These are phyloP conservation scores for Crax fasciolata DNA, from an alignment of 2,797 vertebrate genomes.

Conservation along the genomic window DNA sequence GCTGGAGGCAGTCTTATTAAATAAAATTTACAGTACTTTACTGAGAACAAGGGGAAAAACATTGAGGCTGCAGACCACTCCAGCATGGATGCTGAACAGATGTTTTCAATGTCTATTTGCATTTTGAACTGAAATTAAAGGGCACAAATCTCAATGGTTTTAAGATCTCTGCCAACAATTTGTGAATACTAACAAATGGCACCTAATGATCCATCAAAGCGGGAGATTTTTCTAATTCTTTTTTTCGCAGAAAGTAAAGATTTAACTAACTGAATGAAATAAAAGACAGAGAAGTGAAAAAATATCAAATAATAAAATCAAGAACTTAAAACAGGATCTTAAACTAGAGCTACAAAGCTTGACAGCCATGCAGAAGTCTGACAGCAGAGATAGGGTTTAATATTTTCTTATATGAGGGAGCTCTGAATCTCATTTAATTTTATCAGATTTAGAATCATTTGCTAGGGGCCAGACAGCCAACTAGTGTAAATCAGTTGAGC, in stretches of 20 bases:
- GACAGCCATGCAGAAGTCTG: conserved; percentile 49
- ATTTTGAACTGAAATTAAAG: conserved; percentile 75
- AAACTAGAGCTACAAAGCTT: conserved; percentile 57
- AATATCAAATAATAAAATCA: conserved; percentile 65
- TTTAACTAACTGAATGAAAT: conserved; percentile 41
- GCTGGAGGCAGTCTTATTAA: neutral
- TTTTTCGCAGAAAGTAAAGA: neutral
- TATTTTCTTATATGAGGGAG: conserved; percentile 63
- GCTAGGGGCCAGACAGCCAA: conserved; percentile 68
- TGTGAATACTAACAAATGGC: conserved; percentile 27
- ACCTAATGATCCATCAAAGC: conserved; percentile 29
- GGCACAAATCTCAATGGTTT: neutral
- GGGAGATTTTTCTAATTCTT: conserved; percentile 12
- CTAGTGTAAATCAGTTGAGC: conserved; percentile 75
- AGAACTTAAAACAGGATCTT: conserved; percentile 57
- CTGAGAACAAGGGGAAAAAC: neutral
- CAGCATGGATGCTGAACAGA: conserved; percentile 1
- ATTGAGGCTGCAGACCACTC: neutral
- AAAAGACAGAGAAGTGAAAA: conserved; percentile 23
- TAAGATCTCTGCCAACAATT: conserved; percentile 39
- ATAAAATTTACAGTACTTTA: conserved; percentile 18
- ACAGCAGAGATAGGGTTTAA: conserved; percentile 66
- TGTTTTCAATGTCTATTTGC: conserved; percentile 49
- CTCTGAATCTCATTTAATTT: conserved; percentile 77
- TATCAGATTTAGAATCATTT: conserved; percentile 76